Conservation (phyloP, 2,888 invertebrate genomes). For the Neuroscelio doddi region DNA sequence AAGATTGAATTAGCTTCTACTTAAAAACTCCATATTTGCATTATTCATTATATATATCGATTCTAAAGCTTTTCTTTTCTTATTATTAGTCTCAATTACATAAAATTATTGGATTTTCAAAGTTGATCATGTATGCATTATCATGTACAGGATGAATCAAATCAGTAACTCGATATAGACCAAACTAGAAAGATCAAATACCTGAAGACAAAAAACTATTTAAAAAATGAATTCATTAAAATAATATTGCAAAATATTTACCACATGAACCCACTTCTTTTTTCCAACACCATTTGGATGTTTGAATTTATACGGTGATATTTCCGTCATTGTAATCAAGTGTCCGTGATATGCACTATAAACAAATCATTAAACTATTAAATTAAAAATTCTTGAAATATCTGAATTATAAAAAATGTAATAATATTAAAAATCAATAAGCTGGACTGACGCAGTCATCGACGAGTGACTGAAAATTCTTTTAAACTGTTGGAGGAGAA, state of each 20-base stretch:
- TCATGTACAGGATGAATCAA: no score
- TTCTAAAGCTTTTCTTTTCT: no score
- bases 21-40: no score
- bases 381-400: slow-evolving; percentile 3
- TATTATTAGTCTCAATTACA: no score
- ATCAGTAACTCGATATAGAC: no score
- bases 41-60: no score
- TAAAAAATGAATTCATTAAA: no score
- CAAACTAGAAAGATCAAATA: no score
- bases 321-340: slow-evolving; percentile 94
- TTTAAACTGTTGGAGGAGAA: slow-evolving; percentile 27
- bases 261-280: slow-evolving; percentile 91
- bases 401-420: slow-evolving; percentile 9
- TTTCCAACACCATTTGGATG: slow-evolving; percentile 87
- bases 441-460: slow-evolving; percentile 31
- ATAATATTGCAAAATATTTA: slow-evolving; percentile 73
- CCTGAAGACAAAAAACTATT: no score
- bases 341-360: slow-evolving; percentile 99
- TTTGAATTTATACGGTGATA: slow-evolving; percentile 99
- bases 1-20: no score
- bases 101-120: no score
- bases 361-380: slow-evolving; percentile 45
- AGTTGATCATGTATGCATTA: no score
- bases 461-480: slow-evolving; percentile 37
- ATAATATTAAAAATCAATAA: slow-evolving; percentile 17